Evolutionary conservation across 1,140 invertebrate species (phyloP).

Genomic region (Drosophila murphyi): DNA sequence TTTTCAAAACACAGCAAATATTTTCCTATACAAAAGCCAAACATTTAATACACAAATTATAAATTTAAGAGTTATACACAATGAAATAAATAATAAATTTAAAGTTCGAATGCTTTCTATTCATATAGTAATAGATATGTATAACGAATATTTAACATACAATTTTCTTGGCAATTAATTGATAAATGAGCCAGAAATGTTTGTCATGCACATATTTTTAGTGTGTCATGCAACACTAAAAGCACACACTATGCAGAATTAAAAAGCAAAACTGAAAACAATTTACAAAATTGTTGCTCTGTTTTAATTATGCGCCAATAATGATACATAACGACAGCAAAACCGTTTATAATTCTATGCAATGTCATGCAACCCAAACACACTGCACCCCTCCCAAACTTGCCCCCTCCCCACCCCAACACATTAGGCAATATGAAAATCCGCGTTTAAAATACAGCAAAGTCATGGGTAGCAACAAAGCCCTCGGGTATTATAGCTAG

Average conservation of each 20-base stretch:
- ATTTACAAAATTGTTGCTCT: slow-evolving; percentile 33
- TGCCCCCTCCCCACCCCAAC: neutral
- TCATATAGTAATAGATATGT: neutral
- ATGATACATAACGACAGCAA: slow-evolving; percentile 21
- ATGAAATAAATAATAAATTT: neutral
- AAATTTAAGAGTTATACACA: no score
- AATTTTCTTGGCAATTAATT: slow-evolving; percentile 21
- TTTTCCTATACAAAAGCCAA: no score
- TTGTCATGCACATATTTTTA: neutral
- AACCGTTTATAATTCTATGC: slow-evolving; percentile 1
- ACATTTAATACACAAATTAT: no score
- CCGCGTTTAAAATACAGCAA: slow-evolving; percentile 53
- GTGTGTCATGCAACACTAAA: slow-evolving; percentile 15
- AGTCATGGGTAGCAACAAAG: slow-evolving; percentile 51
- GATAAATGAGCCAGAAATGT: slow-evolving; percentile 28
- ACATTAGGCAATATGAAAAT: slow-evolving; percentile 34
- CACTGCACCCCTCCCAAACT: neutral
- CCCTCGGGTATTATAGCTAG: neutral
- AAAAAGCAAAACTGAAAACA: slow-evolving; percentile 11
- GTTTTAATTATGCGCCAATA: slow-evolving; percentile 36
- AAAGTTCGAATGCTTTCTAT: neutral
- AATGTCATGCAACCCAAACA: slow-evolving; percentile 11
- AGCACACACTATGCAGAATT: neutral
- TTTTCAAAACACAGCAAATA: no score
- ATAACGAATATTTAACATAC: neutral